These are phyloP conservation scores for Lepus timidus DNA, from an alignment of 2,113 vertebrate genomes.

Conservation along the genomic window DNA sequence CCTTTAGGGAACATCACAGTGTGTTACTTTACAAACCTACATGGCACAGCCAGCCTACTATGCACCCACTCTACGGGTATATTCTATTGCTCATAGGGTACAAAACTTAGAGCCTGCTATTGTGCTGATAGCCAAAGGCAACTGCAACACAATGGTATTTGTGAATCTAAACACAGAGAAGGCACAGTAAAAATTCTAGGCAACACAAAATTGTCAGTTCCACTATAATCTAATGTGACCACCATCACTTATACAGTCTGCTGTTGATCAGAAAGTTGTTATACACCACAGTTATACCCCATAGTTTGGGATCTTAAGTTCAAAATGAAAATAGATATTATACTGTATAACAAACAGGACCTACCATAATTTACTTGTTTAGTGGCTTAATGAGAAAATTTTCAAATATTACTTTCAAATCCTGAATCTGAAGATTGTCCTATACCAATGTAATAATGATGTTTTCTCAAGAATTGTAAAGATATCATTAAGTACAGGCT, in stretches of 20 bases:
- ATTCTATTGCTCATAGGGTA: not conserved
- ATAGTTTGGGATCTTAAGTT: not conserved
- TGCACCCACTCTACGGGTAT: too few species aligned
- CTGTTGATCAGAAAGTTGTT: too few species aligned
- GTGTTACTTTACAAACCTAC: not conserved
- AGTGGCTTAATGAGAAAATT: not conserved
- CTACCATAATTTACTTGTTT: not conserved
- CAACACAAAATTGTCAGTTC: not conserved
- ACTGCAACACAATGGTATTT: not conserved
- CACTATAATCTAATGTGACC: not conserved
- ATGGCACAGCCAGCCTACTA: too few species aligned
- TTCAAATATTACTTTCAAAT: conserved; percentile 35
- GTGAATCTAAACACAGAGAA: not conserved
- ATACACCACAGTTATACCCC: not conserved
- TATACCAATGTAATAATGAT: not conserved
- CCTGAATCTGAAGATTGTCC: not conserved
- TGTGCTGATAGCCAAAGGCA: not conserved
- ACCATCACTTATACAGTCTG: not conserved
- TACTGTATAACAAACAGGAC: not conserved
- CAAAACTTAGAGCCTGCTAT: not conserved
- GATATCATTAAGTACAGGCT: not conserved
- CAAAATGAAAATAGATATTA: not conserved
- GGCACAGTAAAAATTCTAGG: not conserved
- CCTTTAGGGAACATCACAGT: not conserved
- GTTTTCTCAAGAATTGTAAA: not conserved